phyloP scores from a whole-genome alignment of 2,113 vertebrate species.

The Campylorhamphus procurvoides region DNA sequence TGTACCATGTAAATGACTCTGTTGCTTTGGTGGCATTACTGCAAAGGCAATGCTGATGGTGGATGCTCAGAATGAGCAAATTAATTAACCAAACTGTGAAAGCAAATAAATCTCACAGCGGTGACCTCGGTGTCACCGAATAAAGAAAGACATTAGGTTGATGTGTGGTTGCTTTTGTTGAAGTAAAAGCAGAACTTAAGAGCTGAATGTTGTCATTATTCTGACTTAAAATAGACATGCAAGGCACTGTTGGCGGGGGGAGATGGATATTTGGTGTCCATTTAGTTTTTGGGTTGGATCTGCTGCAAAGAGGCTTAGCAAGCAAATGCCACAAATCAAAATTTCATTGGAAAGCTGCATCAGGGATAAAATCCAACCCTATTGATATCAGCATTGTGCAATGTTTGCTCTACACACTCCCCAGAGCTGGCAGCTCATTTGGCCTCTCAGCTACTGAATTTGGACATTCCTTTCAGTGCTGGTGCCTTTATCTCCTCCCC shows the following conservation, averaged over 20 bases:
- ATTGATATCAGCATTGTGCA: rapidly evolving
- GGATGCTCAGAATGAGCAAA: constrained; percentile 65
- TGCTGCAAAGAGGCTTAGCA: not conserved
- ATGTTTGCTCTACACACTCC: not conserved
- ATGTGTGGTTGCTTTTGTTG: not conserved
- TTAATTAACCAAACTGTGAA: constrained; percentile 75
- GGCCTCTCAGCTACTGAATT: not conserved
- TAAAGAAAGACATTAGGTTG: constrained; percentile 54
- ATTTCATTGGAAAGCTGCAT: not conserved
- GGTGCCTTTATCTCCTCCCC: not conserved
- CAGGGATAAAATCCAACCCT: not conserved
- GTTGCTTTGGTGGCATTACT: constrained; percentile 51
- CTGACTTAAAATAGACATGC: not conserved
- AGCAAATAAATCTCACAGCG: constrained; percentile 74
- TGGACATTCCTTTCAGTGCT: not conserved
- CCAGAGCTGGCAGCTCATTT: not conserved
- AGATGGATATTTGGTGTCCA: not conserved
- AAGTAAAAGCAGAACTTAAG: constrained; percentile 29
- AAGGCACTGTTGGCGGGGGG: not conserved
- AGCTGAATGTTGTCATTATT: constrained; percentile 16
- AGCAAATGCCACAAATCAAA: not conserved
- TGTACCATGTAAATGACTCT: constrained; percentile 70
- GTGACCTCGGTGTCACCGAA: constrained; percentile 59
- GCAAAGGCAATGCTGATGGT: constrained; percentile 40
- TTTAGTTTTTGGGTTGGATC: not conserved